Base-by-base conservation (phyloP, 2,888 invertebrate genomes). In the Catotricha subobsoleta region DNA sequence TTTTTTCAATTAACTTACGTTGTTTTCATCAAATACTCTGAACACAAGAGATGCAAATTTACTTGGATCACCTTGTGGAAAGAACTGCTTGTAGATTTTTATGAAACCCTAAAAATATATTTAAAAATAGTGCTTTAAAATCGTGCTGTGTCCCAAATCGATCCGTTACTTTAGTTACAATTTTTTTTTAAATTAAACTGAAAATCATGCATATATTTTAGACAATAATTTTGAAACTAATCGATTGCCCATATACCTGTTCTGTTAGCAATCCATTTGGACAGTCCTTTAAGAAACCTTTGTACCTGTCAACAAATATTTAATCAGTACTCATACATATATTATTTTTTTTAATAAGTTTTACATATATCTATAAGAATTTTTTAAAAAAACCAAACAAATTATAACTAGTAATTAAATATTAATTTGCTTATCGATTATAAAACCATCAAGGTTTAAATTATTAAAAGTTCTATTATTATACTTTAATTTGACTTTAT, bases 31-130 rank as follows among this genome's bases (percentile, higher is more conserved):
- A 66, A 97, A 97, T 41, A 97, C 97, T 58, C 94, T 81, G 72
- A 97, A 97, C 46, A 97, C 95, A 57, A 95, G 74, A 41, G 90
- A 86, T 39, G 97, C 95, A 62, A 97, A 98, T 69, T 95, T 97
- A 58, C 91, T 90, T 33, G 97, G 95, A 67, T 98, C 95, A 50
- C 97, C 97, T 74, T 95, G 90, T 41, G 97, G 97, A 66, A 98
- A 97, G 70, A 98, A 97, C 67, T 97, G 95, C 67, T 92, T 92
- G 72, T 98, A 97, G 65, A 97, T 98, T 72, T 87, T 92, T 63
- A 94, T 92, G 72, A 98, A 97, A 54, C 95, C 95, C 92, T 94
- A 33, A 4, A 18, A 16, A 29, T 16, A 29, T 28, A 7, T 2
- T 23, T 16, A 20, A 37, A 25, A 34, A 27, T 12, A 34, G 16